phyloP scores from a whole-genome alignment of 1,140 invertebrate genomes.

The Bombus balteatus region DNA sequence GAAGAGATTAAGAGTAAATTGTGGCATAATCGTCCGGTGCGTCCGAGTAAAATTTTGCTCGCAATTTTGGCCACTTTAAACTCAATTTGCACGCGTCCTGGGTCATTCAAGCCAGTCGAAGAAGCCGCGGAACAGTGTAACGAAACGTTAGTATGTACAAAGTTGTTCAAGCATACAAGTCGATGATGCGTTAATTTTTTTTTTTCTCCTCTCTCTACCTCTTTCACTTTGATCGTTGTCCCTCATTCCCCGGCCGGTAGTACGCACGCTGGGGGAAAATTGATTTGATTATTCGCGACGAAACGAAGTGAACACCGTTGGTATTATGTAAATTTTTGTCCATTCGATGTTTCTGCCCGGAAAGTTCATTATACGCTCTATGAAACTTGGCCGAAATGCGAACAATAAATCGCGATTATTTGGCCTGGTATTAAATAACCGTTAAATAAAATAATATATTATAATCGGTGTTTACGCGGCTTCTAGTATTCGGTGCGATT shows the following conservation, averaged over 20 bases:
- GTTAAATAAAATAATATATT: conserved; percentile 59
- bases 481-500: conserved; percentile 51
- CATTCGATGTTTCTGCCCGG: conserved; percentile 26
- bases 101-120: background rate
- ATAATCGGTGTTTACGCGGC: conserved; percentile 61
- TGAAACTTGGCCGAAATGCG: conserved; percentile 55
- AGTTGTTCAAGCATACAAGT: background rate
- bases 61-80: conserved; percentile 38
- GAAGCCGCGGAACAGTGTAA: conserved; percentile 4
- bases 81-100: conserved; percentile 26
- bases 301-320: conserved; percentile 30
- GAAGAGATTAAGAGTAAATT: conserved; percentile 34
- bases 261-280: background rate
- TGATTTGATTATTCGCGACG: conserved; percentile 44
- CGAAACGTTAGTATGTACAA: background rate
- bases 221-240: background rate
- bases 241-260: background rate
- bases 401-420: conserved; percentile 58
- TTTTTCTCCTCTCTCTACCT: background rate
- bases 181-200: conserved; percentile 19
- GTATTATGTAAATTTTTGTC: conserved; percentile 51
- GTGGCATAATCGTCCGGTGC: background rate
- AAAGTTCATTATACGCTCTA: conserved; percentile 55
- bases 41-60: conserved; percentile 9
- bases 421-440: conserved; percentile 53